Evolutionary conservation across 1,140 invertebrate species (phyloP), one percentile per base, ranked within the genome.

Genomic region (Nasonia giraulti): DNA sequence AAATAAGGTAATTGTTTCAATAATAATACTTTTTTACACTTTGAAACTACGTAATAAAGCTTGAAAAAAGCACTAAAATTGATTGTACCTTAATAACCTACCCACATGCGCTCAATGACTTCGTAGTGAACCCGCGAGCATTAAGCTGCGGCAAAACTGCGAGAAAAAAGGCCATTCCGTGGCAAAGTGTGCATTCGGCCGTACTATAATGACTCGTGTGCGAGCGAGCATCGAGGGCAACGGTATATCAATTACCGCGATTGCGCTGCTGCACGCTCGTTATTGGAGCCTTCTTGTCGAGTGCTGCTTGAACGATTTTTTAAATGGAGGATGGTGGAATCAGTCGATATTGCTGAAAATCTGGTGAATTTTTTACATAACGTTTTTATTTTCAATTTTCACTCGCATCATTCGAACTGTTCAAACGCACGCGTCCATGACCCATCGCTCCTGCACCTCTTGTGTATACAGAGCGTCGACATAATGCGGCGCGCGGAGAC

Each of bases 221-320:
- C 55, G 47, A 10, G 27, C 74, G 78, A 3, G 12, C 47, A 80
- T 80, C 77, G 83, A 80, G 78, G 83, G 78, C 62, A 85, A 80
- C 33, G 55, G 4, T 50, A 76, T 44, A 78, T 62, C 78, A 76
- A 85, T 85, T 85, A 85, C 73, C 68, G 40, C 71, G 68, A 73
- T 84, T 84, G 17, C 20, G 20, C 7, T 20, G 12, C 11, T 20
- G 55, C 55, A n/a, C 14, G 55, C 77, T 14, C 77, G 31, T 27
- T 27, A 27, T 17, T 62, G 0, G 50, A 55, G 14, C 5, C 7
- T 62, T n/a, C 17, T 55, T 55, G 33, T 17, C 5, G 5, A 12
- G 14, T 20, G 50, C 50, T 20, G 50, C 50, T 17, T 62, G 17
- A 2, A 14, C 50, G 40, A 3, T 6, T 62, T 62, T 62, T 62